Base-by-base conservation (phyloP, 1,140 invertebrate genomes). In the Panagrolaimus sp. region DNA sequence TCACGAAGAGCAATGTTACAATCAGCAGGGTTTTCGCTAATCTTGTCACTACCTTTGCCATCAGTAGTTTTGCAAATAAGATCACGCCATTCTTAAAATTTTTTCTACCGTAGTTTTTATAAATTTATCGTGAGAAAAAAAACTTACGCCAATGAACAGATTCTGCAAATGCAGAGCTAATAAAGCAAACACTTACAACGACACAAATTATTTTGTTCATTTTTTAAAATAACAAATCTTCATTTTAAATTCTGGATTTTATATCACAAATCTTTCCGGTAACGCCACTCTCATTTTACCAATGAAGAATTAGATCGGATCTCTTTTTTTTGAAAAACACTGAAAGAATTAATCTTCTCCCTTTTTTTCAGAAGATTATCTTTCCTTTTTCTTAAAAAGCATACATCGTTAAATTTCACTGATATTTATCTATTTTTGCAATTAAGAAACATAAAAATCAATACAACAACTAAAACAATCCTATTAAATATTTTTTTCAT, bases 51-150 rank as follows among this genome's bases (percentile, higher is more conserved):
- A 44, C 76, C 69, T 25, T 16, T 47, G 9, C 65, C 72, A 57
- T 76, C 66, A 25, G 16, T 63, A 11, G 73, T 74, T 45, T 65
- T 68, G 42, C 78, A 79, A 44, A 63, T 69, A 7, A 79, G 61
- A 31, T 76, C 73, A 8, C 78, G 61, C 78, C 78, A 79, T 73
- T 79, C 77, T 77, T 47, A 78, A 70, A 44, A 14, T 20, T n/a
- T n/a, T n/a, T n/a, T n/a, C n/a, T 46, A 48, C 31, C 2, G 5
- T 47, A 20, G 8, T 45, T 45, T 42, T 20, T 0, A n/a, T 25
- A 13, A 27, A 61, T 0, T 42, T n/a, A 1, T 27, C 7, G 5
- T 38, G 31, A 4, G 7, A 38, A 38, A 7, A 38, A 38, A 38
- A 63, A 67, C 73, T 73, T 57, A 74, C 73, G 73, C 73, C 73